Conservation (phyloP, 2,888 invertebrate genomes). For the Pristionchus exspectatus region DNA sequence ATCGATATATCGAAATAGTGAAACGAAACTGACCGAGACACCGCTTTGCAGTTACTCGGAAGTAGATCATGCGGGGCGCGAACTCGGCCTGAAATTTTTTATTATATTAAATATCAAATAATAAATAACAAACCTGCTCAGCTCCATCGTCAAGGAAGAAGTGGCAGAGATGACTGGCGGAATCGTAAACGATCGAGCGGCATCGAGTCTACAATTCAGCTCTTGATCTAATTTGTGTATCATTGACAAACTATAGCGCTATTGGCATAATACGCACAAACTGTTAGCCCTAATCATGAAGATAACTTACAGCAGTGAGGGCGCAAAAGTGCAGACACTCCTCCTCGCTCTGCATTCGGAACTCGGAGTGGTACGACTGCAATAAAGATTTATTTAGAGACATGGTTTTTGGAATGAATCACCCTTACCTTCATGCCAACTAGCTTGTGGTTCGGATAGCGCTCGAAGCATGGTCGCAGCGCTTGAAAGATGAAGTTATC, state of each 20-base stretch:
- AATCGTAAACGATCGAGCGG: constrained; percentile 76
- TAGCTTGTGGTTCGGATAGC: constrained; percentile 73
- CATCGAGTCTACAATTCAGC: constrained; percentile 72
- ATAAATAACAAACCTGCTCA: constrained; percentile 51
- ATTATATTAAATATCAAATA: too few relatives aligned
- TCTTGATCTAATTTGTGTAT: background rate
- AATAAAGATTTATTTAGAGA: constrained; percentile 52
- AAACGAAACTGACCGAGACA: constrained; percentile 68
- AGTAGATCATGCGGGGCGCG: constrained; percentile 74
- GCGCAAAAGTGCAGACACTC: constrained; percentile 73
- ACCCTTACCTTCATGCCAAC: constrained; percentile 55
- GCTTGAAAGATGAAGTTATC: constrained; percentile 62
- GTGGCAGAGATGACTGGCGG: constrained; percentile 75
- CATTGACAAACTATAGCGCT: too few relatives aligned
- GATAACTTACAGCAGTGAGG: constrained; percentile 64
- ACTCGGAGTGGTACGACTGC: constrained; percentile 75
- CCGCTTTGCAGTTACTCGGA: constrained; percentile 71
- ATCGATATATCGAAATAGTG: background rate
- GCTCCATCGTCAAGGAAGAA: constrained; percentile 72
- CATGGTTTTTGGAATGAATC: background rate
- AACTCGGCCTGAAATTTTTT: constrained; percentile 60
- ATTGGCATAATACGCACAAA: too few relatives aligned
- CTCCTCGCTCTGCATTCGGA: constrained; percentile 75
- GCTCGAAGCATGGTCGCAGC: constrained; percentile 77
- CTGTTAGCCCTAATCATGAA: too few relatives aligned